Conservation (phyloP, 2,888 invertebrate species). For the Lissocephala sabroskyi region DNA sequence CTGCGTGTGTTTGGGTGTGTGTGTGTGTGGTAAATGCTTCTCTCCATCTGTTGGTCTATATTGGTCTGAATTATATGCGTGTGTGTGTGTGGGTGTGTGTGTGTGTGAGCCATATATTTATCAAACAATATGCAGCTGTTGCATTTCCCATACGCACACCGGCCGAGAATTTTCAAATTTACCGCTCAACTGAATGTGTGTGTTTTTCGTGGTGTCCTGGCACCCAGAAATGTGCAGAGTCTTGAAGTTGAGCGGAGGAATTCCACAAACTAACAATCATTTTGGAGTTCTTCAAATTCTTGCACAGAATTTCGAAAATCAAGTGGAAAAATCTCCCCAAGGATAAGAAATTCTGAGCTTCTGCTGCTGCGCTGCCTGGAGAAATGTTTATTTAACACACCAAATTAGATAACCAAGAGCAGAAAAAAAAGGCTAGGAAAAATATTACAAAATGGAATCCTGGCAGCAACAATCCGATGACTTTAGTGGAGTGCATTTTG, state of each 20-base stretch:
- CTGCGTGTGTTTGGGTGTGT: neutral
- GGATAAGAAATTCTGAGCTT: too few relatives aligned
- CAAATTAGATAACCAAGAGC: conserved; percentile 26
- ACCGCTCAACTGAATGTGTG: conserved; percentile 37
- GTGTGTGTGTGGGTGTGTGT: conserved; percentile 4
- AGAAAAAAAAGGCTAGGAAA: conserved; percentile 5
- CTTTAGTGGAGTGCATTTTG: conserved; percentile 44
- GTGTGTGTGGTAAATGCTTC: conserved; percentile 20
- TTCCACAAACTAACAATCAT: too few relatives aligned
- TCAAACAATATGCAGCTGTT: conserved; percentile 54
- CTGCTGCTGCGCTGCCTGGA: too few relatives aligned
- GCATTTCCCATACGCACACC: conserved; percentile 55
- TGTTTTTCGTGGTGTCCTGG: too few relatives aligned
- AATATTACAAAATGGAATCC: conserved; percentile 42
- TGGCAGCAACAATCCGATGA: conserved; percentile 42
- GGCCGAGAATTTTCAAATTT: conserved; percentile 42
- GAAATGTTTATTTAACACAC: conserved; percentile 16
- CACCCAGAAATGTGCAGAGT: too few relatives aligned
- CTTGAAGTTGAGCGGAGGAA: too few relatives aligned
- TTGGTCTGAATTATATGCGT: neutral
- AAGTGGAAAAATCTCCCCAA: too few relatives aligned
- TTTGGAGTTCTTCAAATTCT: too few relatives aligned
- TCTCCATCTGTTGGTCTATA: too few relatives aligned
- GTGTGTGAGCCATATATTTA: conserved; percentile 40
- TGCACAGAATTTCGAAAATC: too few relatives aligned